Percentiles rank a stretch among this genome's conserved stretches.
Conservation (phyloP, 2,113 vertebrate species). For the Percopsis transmontana region DNA sequence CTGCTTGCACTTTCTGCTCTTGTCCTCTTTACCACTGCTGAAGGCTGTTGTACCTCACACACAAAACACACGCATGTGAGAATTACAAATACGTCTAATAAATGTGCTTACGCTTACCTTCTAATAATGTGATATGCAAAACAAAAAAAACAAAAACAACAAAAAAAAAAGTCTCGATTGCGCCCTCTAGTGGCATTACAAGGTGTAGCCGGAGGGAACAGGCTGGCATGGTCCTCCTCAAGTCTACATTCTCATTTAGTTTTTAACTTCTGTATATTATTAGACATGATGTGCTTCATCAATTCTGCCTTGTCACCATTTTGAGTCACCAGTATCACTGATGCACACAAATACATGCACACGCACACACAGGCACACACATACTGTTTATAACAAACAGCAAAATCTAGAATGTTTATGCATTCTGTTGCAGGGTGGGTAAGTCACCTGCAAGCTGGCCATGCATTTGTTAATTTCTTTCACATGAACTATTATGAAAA, state of each 20-base stretch:
- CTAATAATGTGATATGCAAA: no score
- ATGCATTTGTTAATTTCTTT: no score
- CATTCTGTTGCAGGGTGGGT: background rate
- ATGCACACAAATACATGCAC: background rate
- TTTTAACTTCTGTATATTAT: no score
- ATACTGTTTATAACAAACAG: constrained; percentile 1
- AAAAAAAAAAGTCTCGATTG: no score
- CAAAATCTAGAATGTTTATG: constrained; percentile 20
- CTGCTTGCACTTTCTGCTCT: background rate
- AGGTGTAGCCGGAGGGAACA: no score
- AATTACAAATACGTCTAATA: background rate
- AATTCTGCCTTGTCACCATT: no score
- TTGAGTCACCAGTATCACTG: background rate
- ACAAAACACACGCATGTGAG: background rate
- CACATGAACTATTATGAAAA: no score
- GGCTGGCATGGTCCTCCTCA: no score
- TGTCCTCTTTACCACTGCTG: background rate
- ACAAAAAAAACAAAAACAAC: no score
- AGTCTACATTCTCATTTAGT: no score
- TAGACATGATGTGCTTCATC: no score
- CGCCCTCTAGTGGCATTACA: no score
- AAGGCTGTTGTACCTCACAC: background rate
- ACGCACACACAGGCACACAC: constrained; percentile 2
- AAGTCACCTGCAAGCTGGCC: constrained; percentile 1
- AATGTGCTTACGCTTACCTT: background rate